Base-by-base conservation (phyloP, 2,113 vertebrate genomes). In the Rana temporaria region DNA sequence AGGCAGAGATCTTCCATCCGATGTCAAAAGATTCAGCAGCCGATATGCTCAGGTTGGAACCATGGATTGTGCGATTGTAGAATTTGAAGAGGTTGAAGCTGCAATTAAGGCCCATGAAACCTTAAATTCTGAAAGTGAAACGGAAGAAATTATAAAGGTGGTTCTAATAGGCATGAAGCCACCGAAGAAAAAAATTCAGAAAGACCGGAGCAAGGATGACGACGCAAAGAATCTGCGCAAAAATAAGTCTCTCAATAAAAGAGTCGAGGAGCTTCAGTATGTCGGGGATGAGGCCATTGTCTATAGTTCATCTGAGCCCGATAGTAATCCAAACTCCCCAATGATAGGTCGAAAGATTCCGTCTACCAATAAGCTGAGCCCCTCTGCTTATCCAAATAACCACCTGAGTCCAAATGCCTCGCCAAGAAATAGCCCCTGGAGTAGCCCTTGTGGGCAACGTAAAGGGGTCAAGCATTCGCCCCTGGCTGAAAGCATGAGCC, bases 21-120 rank as follows among this genome's bases (percentile, higher is more conserved):
- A 98, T 72, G 90, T 99, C 86, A 98, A 95, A 89, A 94, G 94
- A 86, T 90, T 99, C 86, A 96, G 97, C 53, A 92, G 88, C 48
- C 93, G 92, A 12, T 99, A 99, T 85, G 84, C 86, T 8, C 98
- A 98, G 73, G 90, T 99, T 9, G 95, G 95, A 78, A 91, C 91
- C 0, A 95, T 98, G 57, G 96, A 97, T 70, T 99, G 98, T 1
- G 97, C 96, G 82, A 95, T 99, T 1, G 90, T 99, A 67, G 97
- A 99, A 85, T 99, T 97, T 3, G 98, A 99, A 89, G 97, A 99
- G 87, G 95, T 99, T 48, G 97, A 97, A 17, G 96, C 97, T 0
- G 97, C 98, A 0, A 82, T 98, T 2, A 95, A 76, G 76, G 98
- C 98, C 77, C 97, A 98, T 0, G 95, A 98, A 32, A 94, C 93